A percentile compares a stretch with the other conserved stretches of the same genome.
These are phyloP conservation scores for Biston betularia DNA, from an alignment of 2,888 invertebrate species.

Conservation along the genomic window DNA sequence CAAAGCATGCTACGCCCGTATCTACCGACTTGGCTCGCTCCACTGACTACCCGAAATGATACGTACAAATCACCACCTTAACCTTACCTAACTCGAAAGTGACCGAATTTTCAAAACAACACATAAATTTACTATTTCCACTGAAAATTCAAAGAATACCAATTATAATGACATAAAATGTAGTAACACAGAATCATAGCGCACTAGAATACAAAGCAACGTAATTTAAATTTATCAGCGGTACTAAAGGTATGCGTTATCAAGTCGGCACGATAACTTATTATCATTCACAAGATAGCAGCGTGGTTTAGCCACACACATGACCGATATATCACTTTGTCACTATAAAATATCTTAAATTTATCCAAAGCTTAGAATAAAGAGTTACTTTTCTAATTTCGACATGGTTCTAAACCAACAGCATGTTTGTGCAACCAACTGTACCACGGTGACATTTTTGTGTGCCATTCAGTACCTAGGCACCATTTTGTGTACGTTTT, in stretches of 20 bases:
- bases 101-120: no score
- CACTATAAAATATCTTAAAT: conserved; percentile 18
- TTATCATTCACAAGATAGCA: conserved; percentile 66
- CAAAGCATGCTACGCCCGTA: no score
- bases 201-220: conserved; percentile 42
- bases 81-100: no score
- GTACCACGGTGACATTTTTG: conserved; percentile 36
- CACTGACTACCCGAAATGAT: no score
- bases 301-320: conserved; percentile 39
- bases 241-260: conserved; percentile 54
- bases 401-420: conserved; percentile 21
- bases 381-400: not conserved
- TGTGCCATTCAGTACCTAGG: conserved; percentile 34
- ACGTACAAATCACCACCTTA: no score
- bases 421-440: conserved; percentile 15
- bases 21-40: no score
- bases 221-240: conserved; percentile 64
- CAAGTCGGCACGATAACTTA: conserved; percentile 67
- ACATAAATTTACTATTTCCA: no score
- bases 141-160: no score
- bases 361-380: not conserved
- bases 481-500: conserved; percentile 22
- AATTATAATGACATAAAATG: not conserved
- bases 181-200: conserved; percentile 6
- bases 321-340: conserved; percentile 14